These are phyloP conservation scores for Caenorhabditis panamensis DNA, from an alignment of 2,888 invertebrate genomes.

Conservation along the genomic window DNA sequence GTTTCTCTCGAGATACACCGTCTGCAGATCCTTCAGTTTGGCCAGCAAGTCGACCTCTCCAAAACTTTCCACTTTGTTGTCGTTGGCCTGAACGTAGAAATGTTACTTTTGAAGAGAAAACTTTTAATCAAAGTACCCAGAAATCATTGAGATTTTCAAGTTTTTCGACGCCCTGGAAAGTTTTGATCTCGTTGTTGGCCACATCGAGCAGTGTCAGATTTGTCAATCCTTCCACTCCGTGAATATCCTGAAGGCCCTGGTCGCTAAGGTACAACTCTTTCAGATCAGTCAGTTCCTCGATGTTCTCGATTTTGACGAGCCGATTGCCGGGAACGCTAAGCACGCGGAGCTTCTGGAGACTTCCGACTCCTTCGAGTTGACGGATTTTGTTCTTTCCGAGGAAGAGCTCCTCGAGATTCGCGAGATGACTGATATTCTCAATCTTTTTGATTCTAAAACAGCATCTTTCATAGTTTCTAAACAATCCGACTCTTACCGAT, in stretches of 20 bases:
- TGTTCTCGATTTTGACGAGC: constrained; percentile 90
- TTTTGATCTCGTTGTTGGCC: constrained; percentile 90
- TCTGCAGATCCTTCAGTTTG: constrained; percentile 83
- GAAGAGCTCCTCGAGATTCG: constrained; percentile 89
- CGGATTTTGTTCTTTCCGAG: constrained; percentile 96
- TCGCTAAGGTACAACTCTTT: constrained; percentile 94
- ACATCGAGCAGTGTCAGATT: constrained; percentile 91
- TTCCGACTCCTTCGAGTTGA: constrained; percentile 90
- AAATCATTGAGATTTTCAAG: constrained; percentile 91
- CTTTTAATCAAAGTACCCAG: constrained; percentile 91
- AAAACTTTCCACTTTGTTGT: constrained; percentile 92
- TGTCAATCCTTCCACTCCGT: constrained; percentile 85
- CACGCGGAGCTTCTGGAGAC: constrained; percentile 86
- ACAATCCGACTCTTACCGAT: constrained; percentile 82
- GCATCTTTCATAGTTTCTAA: not conserved
- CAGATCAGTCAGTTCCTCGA: constrained; percentile 87
- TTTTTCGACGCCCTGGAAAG: constrained; percentile 88
- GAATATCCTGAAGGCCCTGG: constrained; percentile 89
- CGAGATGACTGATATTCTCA: constrained; percentile 89
- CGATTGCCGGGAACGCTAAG: constrained; percentile 95
- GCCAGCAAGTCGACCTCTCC: constrained; percentile 87
- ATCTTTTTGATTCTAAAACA: constrained; percentile 85
- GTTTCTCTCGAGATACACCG: constrained; percentile 95
- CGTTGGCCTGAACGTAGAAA: constrained; percentile 87
- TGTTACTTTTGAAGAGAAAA: constrained; percentile 8